Evolutionary conservation across 2,113 vertebrate genomes (phyloP).

Genomic region (Microcebus murinus): DNA sequence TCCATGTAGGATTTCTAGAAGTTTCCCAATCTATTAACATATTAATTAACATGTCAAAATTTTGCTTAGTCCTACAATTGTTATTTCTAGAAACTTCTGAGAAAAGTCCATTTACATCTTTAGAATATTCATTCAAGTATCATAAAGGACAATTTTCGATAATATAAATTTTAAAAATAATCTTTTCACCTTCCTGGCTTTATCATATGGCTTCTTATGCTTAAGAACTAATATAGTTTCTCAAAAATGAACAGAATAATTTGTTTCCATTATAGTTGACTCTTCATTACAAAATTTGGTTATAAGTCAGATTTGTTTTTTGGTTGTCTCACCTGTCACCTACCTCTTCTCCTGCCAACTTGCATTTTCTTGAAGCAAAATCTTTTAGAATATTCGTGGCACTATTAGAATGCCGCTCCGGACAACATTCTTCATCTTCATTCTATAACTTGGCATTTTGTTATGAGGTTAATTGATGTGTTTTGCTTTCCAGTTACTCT

Average conservation of each 20-base stretch:
- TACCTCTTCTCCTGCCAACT: not conserved
- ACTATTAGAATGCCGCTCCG: conserved; percentile 18
- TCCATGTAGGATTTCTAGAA: not conserved
- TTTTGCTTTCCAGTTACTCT: conserved; percentile 50
- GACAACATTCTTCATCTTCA: conserved; percentile 44
- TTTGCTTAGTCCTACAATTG: not conserved
- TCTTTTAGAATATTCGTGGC: conserved; percentile 59
- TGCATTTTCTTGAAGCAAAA: conserved; percentile 28
- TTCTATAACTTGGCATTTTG: conserved; percentile 45
- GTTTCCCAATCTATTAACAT: not conserved
- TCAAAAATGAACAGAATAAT: conserved; percentile 43
- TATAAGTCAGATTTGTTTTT: conserved; percentile 52
- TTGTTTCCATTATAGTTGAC: not conserved
- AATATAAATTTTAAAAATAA: not conserved
- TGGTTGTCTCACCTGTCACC: not conserved
- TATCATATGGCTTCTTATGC: not conserved
- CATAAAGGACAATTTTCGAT: not conserved
- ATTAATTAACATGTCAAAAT: not conserved
- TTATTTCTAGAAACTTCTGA: not conserved
- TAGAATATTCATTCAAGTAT: not conserved
- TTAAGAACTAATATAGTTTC: conserved; percentile 48
- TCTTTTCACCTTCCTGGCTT: not conserved
- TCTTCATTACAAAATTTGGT: conserved; percentile 22
- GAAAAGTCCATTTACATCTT: not conserved
- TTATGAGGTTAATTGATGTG: conserved; percentile 55